Conservation (phyloP, 30 jellyfish, hydroid and myxozoan genomes). For the Rhopilema esculentum region DNA sequence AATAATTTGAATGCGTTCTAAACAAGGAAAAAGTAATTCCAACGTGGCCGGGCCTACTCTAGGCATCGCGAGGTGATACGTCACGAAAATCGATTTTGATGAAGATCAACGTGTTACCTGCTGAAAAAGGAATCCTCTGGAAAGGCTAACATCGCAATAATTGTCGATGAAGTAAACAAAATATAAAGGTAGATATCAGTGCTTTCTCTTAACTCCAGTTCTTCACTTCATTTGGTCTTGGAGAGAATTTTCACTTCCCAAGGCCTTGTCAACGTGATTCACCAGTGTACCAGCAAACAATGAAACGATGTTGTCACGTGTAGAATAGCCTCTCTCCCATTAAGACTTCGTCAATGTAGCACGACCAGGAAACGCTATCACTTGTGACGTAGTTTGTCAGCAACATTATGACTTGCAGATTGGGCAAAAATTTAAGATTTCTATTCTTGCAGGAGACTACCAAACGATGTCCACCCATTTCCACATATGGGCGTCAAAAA, state of each 20-base stretch:
- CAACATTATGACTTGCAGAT: too few species aligned
- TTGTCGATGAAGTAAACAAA: not conserved
- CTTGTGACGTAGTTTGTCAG: not conserved
- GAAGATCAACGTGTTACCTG: slow-evolving; percentile 37
- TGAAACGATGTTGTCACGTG: slow-evolving; percentile 62
- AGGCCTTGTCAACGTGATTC: slow-evolving; percentile 35
- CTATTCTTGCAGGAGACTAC: too few species aligned
- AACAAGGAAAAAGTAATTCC: not conserved
- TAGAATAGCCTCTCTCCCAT: slow-evolving; percentile 47
- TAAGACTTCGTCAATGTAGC: not conserved
- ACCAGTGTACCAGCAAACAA: slow-evolving; percentile 22
- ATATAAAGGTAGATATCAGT: not conserved
- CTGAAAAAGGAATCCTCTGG: slow-evolving; percentile 57
- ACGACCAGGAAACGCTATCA: not conserved
- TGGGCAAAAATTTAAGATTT: too few species aligned
- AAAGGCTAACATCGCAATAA: slow-evolving; percentile 39
- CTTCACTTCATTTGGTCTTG: not conserved
- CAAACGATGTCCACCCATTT: too few species aligned
- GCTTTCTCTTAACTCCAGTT: not conserved
- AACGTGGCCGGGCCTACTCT: not conserved
- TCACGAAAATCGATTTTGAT: not conserved
- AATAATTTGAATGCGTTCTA: not conserved
- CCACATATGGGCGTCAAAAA: too few species aligned
- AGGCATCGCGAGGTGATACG: slow-evolving; percentile 15
- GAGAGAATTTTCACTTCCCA: not conserved